These are phyloP conservation scores for Euphonia xanthogaster DNA, from an alignment of 2,797 vertebrate species.

Conservation along the genomic window DNA sequence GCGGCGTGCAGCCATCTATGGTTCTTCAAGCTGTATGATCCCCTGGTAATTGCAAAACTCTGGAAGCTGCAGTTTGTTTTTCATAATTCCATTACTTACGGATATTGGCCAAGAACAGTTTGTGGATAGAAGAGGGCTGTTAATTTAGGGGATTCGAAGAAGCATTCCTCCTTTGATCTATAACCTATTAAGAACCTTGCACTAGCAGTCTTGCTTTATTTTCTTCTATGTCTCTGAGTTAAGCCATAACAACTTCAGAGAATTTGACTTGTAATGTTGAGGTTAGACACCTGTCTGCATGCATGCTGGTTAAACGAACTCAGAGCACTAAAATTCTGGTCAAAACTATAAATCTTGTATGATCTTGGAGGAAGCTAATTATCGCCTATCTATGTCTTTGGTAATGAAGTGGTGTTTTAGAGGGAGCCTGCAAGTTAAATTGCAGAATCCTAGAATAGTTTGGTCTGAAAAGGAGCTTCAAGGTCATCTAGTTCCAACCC, in stretches of 20 bases:
- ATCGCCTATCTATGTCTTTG: neutral
- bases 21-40: neutral
- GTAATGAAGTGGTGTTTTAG: neutral
- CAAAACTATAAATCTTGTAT: neutral
- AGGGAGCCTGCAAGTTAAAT: neutral
- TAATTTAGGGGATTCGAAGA: neutral
- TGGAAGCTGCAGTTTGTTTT: constrained; percentile 9
- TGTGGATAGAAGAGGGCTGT: neutral
- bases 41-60: constrained; percentile 16
- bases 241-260: neutral
- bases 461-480: neutral
- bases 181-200: neutral
- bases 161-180: neutral
- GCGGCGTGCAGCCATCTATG: neutral
- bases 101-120: constrained; percentile 5
- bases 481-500: neutral
- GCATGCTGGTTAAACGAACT: neutral
- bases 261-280: neutral
- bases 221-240: neutral
- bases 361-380: neutral
- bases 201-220: neutral
- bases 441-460: neutral
- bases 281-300: neutral
- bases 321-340: neutral
- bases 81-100: neutral